phyloP scores from a whole-genome alignment of 1,140 invertebrate genomes.

The Arctopsyche grandis region DNA sequence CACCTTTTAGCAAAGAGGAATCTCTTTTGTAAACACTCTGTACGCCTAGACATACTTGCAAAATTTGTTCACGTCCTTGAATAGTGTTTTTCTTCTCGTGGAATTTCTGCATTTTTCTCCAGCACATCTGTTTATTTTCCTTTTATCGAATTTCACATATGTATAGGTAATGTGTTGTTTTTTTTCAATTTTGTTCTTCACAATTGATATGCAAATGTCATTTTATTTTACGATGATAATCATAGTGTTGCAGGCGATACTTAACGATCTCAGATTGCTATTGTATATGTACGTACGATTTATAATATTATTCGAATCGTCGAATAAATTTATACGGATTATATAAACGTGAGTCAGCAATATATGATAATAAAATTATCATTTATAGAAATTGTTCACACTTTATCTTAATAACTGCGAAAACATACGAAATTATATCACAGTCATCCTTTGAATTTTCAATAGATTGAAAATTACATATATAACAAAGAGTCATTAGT shows the following conservation, averaged over 20 bases:
- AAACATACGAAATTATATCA: too few species aligned
- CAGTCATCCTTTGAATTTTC: too few species aligned
- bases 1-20: too few species aligned
- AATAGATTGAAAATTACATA: too few species aligned
- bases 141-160: background rate
- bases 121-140: background rate
- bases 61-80: background rate
- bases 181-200: background rate
- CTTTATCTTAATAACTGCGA: too few species aligned
- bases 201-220: background rate
- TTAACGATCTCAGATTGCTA: background rate
- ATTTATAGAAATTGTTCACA: too few species aligned
- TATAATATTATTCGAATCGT: too few species aligned
- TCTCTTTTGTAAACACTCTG: too few species aligned
- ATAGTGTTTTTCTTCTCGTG: background rate
- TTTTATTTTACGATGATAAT: background rate
- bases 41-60: background rate
- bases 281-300: background rate
- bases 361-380: too few species aligned
- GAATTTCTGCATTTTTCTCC: constrained; percentile 7
- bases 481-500: too few species aligned
- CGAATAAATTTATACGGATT: too few species aligned
- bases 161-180: background rate
- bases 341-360: too few species aligned
- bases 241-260: background rate